These are phyloP conservation scores for Phyllotreta striolata DNA, from an alignment of 2,888 invertebrate genomes.

Conservation along the genomic window DNA sequence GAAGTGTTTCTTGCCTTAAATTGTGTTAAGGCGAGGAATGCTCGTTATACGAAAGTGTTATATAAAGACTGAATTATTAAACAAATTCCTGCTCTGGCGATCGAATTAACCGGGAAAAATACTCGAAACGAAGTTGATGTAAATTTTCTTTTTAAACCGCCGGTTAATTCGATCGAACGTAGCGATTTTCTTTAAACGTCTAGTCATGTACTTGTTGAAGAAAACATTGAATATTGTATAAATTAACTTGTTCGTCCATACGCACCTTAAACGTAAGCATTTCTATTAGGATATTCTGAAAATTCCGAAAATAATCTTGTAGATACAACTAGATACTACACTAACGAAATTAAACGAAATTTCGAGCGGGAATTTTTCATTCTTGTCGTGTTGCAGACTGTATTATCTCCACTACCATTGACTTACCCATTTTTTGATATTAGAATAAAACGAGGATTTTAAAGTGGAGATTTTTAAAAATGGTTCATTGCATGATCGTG, in stretches of 20 bases:
- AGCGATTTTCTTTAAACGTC: slow-evolving; percentile 22
- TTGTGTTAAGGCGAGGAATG: neutral
- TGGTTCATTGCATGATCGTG: no score
- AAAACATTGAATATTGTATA: slow-evolving; percentile 25
- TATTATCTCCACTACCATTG: no score
- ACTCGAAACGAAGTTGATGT: slow-evolving; percentile 3
- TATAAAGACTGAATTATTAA: slow-evolving; percentile 27
- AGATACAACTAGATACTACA: neutral
- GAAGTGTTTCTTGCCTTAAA: neutral
- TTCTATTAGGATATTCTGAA: slow-evolving; percentile 22
- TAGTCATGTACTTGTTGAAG: slow-evolving; percentile 34
- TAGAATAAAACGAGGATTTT: no score
- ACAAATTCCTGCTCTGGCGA: slow-evolving; percentile 13
- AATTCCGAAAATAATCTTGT: neutral
- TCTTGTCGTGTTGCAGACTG: no score
- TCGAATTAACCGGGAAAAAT: slow-evolving; percentile 21
- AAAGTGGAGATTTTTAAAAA: no score
- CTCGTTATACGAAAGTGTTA: slow-evolving; percentile 11
- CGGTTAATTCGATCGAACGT: slow-evolving; percentile 15
- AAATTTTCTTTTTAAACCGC: slow-evolving; percentile 6
- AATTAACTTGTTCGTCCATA: slow-evolving; percentile 35
- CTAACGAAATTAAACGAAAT: neutral
- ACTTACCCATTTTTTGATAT: no score
- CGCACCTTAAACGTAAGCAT: slow-evolving; percentile 24
- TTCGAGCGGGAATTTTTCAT: no score